Evolutionary conservation across 2,797 vertebrate genomes (phyloP).

Genomic region (Pangasius macronema): DNA sequence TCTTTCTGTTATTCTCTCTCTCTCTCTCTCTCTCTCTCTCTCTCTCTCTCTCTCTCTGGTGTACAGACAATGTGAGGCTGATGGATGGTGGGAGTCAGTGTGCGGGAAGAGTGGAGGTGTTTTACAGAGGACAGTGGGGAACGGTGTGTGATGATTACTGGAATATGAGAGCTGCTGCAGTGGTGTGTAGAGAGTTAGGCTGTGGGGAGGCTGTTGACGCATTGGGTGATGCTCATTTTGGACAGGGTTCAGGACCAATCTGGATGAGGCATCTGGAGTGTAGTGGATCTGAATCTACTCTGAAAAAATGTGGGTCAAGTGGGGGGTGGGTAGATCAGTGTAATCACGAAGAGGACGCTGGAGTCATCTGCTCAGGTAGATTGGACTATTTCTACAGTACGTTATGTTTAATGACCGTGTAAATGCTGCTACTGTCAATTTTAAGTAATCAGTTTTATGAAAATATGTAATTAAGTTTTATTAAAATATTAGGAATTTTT

Average conservation of each 20-base stretch:
- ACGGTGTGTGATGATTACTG: slow-evolving; percentile 57
- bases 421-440: background rate
- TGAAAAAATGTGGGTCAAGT: background rate
- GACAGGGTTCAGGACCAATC: slow-evolving; percentile 61
- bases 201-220: slow-evolving; percentile 55
- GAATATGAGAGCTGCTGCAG: slow-evolving; percentile 36
- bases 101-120: slow-evolving; percentile 29
- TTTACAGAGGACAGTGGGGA: slow-evolving; percentile 19
- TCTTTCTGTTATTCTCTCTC: background rate
- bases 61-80: slow-evolving; percentile 33
- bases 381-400: background rate
- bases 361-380: slow-evolving; percentile 45
- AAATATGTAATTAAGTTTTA: no score
- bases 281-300: slow-evolving; percentile 21
- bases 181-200: slow-evolving; percentile 66
- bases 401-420: background rate
- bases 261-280: background rate
- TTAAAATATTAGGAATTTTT: no score
- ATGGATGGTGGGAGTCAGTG: slow-evolving; percentile 3
- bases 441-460: background rate
- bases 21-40: background rate
- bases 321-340: background rate
- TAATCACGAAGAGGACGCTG: background rate
- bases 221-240: slow-evolving; percentile 37
- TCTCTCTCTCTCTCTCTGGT: background rate